A percentile compares a stretch with the other conserved stretches of the same genome.
Conservation (phyloP, 2,113 vertebrate species). For the Festucalex cinctus region DNA sequence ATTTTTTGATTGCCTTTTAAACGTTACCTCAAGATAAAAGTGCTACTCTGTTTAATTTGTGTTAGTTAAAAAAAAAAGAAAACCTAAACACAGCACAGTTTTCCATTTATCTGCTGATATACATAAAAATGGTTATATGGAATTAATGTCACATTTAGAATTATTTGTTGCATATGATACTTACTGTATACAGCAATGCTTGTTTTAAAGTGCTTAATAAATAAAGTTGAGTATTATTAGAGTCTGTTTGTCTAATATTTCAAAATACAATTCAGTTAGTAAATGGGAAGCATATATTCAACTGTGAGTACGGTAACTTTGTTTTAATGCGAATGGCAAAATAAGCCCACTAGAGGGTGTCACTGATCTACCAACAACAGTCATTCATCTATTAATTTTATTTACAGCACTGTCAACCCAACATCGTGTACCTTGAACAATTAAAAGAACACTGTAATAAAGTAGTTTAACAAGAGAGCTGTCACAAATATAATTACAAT, state of each 20-base stretch:
- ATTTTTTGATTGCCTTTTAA: not conserved
- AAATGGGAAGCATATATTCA: not conserved
- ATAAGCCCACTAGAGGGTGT: not conserved
- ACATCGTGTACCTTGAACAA: too few relatives aligned
- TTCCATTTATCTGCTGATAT: not conserved
- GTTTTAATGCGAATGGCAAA: not conserved
- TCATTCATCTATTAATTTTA: too few relatives aligned
- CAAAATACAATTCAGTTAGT: not conserved
- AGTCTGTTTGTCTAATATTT: not conserved
- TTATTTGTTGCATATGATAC: not conserved
- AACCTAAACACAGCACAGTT: too few relatives aligned
- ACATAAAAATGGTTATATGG: too few relatives aligned
- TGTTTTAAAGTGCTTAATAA: too few relatives aligned
- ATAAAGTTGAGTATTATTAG: not conserved
- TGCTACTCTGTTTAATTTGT: not conserved
- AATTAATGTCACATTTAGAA: not conserved
- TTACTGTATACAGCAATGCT: too few relatives aligned
- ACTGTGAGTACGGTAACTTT: not conserved
- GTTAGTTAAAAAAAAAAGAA: not conserved
- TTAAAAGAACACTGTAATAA: not conserved
- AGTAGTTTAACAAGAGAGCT: not conserved
- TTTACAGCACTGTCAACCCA: too few relatives aligned
- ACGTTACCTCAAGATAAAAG: not conserved
- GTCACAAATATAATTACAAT: too few relatives aligned
- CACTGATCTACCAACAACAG: too few relatives aligned